These are phyloP conservation scores for Anolis carolinensis DNA, from an alignment of 2,113 vertebrate genomes.

Conservation along the genomic window DNA sequence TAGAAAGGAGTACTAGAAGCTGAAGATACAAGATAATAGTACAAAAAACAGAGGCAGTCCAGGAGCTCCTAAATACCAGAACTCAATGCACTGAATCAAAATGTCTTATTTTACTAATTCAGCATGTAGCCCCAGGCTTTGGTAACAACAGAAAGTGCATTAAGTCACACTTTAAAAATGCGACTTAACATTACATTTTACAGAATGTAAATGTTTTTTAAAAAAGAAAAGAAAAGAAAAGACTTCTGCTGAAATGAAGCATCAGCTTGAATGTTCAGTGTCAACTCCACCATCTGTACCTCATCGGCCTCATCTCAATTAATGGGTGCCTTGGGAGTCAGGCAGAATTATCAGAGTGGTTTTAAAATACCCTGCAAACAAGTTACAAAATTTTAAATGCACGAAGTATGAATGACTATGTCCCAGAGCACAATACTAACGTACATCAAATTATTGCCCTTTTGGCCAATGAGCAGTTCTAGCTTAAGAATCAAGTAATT, in stretches of 20 bases:
- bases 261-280: constrained; percentile 11
- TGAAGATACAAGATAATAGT: not conserved
- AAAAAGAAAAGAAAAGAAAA: constrained; percentile 7
- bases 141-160: constrained; percentile 21
- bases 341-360: constrained; percentile 16
- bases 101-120: not conserved
- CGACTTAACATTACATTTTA: constrained; percentile 23
- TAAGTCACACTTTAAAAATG: constrained; percentile 17
- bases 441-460: not conserved
- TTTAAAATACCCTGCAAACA: constrained; percentile 41
- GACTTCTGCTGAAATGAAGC: constrained; percentile 25
- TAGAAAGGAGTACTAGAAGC: not conserved
- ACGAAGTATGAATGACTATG: constrained; percentile 14
- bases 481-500: constrained; percentile 25
- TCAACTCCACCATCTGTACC: not conserved
- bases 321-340: not conserved
- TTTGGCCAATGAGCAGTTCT: not conserved
- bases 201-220: constrained; percentile 15
- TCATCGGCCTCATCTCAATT: constrained; percentile 34
- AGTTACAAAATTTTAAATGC: constrained; percentile 30
- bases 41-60: not conserved
- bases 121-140: not conserved
- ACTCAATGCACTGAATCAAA: not conserved
- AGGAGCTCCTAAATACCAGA: not conserved
- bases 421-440: not conserved